Evolutionary conservation across 2,888 invertebrate species (phyloP).

Genomic region (Trichogramma dendrolimi): DNA sequence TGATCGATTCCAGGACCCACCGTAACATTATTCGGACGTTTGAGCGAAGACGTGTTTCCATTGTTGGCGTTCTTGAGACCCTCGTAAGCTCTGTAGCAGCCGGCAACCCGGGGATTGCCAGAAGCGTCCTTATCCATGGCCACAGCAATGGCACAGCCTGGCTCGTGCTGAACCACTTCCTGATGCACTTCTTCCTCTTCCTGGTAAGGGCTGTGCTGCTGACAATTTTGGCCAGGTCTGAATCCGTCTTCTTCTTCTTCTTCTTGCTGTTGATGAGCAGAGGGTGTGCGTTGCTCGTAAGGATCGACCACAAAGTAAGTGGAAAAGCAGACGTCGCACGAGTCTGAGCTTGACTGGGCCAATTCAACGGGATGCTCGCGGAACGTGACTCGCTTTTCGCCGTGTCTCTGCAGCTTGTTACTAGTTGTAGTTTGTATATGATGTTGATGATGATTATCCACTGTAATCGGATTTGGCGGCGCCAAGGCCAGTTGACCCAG

Average conservation of each 20-base stretch:
- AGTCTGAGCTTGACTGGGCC: conserved; percentile 25
- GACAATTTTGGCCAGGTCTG: no score
- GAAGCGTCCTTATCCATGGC: conserved; percentile 47
- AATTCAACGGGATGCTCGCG: conserved; percentile 26
- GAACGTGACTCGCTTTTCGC: conserved; percentile 28
- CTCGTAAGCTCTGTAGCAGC: conserved; percentile 48
- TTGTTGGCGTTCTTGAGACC: conserved; percentile 50
- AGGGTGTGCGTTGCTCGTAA: conserved; percentile 10
- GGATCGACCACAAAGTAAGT: conserved; percentile 21
- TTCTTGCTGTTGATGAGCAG: conserved; percentile 4
- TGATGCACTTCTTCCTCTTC: conserved; percentile 7
- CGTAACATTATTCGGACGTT: conserved; percentile 32
- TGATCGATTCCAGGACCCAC: background rate
- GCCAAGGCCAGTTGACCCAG: conserved; percentile 1
- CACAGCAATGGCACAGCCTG: background rate
- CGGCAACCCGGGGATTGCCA: conserved; percentile 25
- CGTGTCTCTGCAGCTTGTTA: conserved; percentile 6
- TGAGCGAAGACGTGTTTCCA: conserved; percentile 49
- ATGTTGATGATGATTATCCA: background rate
- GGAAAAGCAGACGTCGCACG: conserved; percentile 32
- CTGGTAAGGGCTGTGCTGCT: background rate
- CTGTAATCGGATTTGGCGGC: background rate
- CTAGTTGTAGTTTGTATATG: no score
- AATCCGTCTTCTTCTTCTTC: no score
- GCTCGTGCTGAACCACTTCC: background rate